A percentile compares a stretch with the other conserved stretches of the same genome.
phyloP scores from a whole-genome alignment of 1,140 invertebrate genomes.

The Adelges cooleyi region DNA sequence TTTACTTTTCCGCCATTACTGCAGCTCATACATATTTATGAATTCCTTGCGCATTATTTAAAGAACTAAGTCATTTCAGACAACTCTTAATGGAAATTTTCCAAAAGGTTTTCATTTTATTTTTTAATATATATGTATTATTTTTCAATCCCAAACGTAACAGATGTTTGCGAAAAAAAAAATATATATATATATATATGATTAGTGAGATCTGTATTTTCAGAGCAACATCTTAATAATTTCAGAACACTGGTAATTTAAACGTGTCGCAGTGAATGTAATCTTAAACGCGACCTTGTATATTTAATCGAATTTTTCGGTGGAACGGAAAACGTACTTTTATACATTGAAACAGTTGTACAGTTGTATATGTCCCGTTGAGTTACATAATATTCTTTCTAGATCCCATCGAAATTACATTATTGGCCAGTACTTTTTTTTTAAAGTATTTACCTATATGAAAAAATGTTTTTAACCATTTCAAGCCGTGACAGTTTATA shows the following conservation, averaged over 20 bases:
- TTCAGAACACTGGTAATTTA: slow-evolving; percentile 12
- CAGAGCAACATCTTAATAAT: slow-evolving; percentile 3
- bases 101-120: slow-evolving; percentile 3
- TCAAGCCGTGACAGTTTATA: too few species aligned
- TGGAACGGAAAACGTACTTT: too few species aligned
- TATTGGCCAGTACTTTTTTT: too few species aligned
- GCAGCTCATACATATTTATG: slow-evolving; percentile 20
- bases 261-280: not conserved
- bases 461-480: too few species aligned
- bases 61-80: slow-evolving; percentile 17
- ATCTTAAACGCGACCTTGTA: slow-evolving; percentile 13
- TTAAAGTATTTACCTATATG: too few species aligned
- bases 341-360: too few species aligned
- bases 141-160: not conserved
- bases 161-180: slow-evolving; percentile 23
- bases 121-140: not conserved
- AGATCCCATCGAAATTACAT: too few species aligned
- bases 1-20: not conserved
- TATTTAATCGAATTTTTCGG: too few species aligned
- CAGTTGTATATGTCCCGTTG: too few species aligned
- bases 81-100: slow-evolving; percentile 22
- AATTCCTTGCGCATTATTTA: slow-evolving; percentile 10
- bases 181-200: not conserved
- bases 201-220: not conserved
- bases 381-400: too few species aligned